Conservation (phyloP, 2,888 invertebrate genomes). For the Dastarcus helophoroides region DNA sequence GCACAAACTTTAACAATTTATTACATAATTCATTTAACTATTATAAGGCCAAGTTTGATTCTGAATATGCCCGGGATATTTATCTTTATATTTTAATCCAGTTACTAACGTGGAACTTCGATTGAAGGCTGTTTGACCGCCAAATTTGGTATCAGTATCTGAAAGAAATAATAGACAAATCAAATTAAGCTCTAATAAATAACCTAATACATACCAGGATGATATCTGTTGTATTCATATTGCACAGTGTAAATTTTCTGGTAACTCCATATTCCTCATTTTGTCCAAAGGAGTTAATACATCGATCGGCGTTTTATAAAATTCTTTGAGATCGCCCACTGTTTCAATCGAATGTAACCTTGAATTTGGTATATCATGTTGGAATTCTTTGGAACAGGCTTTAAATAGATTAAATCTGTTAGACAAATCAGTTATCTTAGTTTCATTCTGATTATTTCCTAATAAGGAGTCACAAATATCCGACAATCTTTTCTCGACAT, state of each 20-base stretch:
- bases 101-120: conserved; percentile 74
- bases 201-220: conserved; percentile 49
- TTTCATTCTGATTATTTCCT: conserved; percentile 36
- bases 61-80: conserved; percentile 62
- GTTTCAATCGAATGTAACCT: conserved; percentile 61
- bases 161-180: conserved; percentile 16
- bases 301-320: conserved; percentile 62
- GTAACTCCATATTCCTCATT: conserved; percentile 59
- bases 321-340: conserved; percentile 59
- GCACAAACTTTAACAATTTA: too few relatives aligned
- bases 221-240: conserved; percentile 68
- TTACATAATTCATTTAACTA: conserved; percentile 18
- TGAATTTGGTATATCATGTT: conserved; percentile 74
- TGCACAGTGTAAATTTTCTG: conserved; percentile 81
- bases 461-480: conserved; percentile 45
- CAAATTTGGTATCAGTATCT: conserved; percentile 60
- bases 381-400: conserved; percentile 58
- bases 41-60: conserved; percentile 46
- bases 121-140: conserved; percentile 75
- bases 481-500: conserved; percentile 50
- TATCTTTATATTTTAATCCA: conserved; percentile 69
- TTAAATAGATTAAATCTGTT: conserved; percentile 59
- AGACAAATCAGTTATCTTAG: conserved; percentile 39
- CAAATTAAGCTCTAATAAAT: neutral
- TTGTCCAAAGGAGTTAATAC: conserved; percentile 63